Evolutionary conservation across 2,888 invertebrate genomes (phyloP).

Genomic region (Cerastis leucographa): DNA sequence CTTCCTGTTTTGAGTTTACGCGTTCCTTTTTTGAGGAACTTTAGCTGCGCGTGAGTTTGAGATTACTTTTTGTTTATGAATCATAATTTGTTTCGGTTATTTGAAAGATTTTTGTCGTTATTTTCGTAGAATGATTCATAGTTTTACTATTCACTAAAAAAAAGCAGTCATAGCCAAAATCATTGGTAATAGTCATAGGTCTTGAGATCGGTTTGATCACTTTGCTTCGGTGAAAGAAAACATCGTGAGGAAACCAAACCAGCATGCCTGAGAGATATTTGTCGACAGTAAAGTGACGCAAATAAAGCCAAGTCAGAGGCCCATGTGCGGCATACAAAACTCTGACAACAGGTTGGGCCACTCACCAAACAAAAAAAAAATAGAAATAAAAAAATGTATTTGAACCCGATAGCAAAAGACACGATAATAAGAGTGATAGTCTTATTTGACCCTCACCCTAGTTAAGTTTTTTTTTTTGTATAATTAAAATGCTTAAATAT

Average conservation of each 20-base stretch:
- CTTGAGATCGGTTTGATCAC: background rate
- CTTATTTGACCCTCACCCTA: background rate
- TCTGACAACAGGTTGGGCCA: too few species aligned
- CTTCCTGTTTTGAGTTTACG: constrained; percentile 86
- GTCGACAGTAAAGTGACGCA: too few species aligned
- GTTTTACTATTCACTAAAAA: background rate
- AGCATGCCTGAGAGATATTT: too few species aligned
- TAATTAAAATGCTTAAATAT: background rate
- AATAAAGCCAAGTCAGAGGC: too few species aligned
- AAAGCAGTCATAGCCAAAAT: background rate
- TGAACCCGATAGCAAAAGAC: background rate
- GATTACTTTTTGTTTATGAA: constrained; percentile 32
- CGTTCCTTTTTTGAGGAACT: constrained; percentile 75
- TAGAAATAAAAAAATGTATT: too few species aligned
- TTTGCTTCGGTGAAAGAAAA: background rate
- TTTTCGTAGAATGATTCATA: background rate
- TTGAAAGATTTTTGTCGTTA: background rate
- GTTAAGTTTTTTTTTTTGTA: background rate
- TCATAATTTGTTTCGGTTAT: constrained; percentile 34
- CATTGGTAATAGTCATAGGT: background rate
- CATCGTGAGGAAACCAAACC: background rate
- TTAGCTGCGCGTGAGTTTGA: constrained; percentile 64
- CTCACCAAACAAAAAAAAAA: too few species aligned
- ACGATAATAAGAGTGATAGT: background rate
- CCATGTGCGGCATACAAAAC: too few species aligned